Conservation (phyloP, 2,888 invertebrate species). For the Dasysyrphus albostriatus region DNA sequence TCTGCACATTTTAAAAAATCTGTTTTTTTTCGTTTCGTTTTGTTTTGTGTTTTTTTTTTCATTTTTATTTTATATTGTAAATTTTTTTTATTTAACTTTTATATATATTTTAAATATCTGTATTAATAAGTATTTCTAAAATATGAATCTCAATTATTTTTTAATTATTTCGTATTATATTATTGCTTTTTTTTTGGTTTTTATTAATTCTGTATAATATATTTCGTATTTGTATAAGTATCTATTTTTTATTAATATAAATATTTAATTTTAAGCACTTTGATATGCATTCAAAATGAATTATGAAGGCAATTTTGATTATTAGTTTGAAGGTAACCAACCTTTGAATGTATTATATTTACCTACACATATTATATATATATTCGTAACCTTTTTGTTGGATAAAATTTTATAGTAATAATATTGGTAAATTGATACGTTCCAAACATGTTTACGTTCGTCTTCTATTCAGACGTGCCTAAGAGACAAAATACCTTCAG, state of each 20-base stretch:
- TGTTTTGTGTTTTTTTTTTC: constrained; percentile 55
- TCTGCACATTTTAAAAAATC: constrained; percentile 90
- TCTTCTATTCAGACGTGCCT: no score
- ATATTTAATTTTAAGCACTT: constrained; percentile 18
- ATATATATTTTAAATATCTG: constrained; percentile 38
- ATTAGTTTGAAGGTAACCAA: background rate
- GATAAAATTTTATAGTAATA: no score
- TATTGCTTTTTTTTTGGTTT: background rate
- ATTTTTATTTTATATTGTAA: constrained; percentile 30
- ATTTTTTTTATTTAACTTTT: constrained; percentile 8
- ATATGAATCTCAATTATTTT: no score
- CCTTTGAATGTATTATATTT: no score
- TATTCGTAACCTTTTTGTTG: no score
- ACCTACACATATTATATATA: no score
- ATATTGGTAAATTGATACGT: no score
- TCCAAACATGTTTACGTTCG: no score
- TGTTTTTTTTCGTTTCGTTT: constrained; percentile 58
- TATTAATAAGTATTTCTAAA: constrained; percentile 39
- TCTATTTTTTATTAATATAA: background rate
- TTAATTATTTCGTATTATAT: background rate
- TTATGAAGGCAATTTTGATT: background rate
- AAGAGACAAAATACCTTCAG: no score
- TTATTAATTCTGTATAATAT: background rate
- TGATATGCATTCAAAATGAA: constrained; percentile 54
- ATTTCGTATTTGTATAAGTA: background rate